Conservation (phyloP, 2,797 vertebrate genomes). For the Streptopelia turtur region DNA sequence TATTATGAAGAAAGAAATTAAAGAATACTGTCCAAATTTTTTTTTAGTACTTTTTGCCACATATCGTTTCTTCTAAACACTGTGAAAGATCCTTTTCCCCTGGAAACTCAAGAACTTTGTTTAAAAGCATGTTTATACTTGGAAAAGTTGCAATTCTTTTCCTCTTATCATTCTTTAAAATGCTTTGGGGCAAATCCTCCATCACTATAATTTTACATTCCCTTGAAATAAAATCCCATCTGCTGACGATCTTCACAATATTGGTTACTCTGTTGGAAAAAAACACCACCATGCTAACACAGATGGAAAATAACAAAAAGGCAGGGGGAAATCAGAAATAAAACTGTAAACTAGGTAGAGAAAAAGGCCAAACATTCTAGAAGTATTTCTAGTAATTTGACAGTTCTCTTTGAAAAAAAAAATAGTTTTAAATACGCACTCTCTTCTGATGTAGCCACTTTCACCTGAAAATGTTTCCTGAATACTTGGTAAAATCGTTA, state of each 20-base stretch:
- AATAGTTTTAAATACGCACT: background rate
- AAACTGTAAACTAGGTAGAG: background rate
- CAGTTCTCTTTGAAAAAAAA: background rate
- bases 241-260: background rate
- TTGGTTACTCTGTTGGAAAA: background rate
- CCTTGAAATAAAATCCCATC: background rate
- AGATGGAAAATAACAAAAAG: background rate
- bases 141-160: background rate
- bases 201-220: background rate
- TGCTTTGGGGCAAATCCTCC: background rate
- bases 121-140: background rate
- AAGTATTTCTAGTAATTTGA: background rate
- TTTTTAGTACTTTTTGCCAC: background rate
- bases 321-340: background rate
- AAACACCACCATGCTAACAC: background rate
- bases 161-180: background rate
- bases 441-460: background rate
- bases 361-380: background rate
- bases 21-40: background rate
- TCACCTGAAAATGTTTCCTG: background rate
- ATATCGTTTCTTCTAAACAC: background rate
- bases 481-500: background rate
- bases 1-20: background rate
- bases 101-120: background rate
- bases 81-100: background rate